These are phyloP conservation scores for Drosophila arawakana DNA, from an alignment of 1,140 invertebrate species.

Conservation along the genomic window DNA sequence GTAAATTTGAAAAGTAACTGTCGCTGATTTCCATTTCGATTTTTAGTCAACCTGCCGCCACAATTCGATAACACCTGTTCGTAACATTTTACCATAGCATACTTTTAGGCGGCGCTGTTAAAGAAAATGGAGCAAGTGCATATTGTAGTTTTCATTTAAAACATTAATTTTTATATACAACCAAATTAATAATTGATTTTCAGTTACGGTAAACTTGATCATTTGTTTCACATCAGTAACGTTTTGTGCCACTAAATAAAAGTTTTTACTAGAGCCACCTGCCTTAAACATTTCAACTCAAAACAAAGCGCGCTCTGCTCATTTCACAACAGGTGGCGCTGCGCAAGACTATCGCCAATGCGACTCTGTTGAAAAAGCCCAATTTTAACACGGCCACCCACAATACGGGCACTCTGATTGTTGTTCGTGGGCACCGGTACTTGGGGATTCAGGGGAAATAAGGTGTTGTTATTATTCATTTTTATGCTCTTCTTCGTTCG, in stretches of 20 bases:
- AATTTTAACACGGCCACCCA: too few species aligned
- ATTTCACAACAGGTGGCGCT: background rate
- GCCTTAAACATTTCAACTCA: background rate
- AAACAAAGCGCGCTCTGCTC: background rate
- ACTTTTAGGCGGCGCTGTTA: background rate
- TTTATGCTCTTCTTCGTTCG: slow-evolving; percentile 42
- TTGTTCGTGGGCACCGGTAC: background rate
- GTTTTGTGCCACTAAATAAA: too few species aligned
- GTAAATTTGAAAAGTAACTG: too few species aligned
- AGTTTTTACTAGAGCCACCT: too few species aligned
- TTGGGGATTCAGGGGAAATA: too few species aligned
- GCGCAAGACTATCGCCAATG: background rate
- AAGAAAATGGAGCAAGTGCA: background rate
- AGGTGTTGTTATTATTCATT: slow-evolving; percentile 47
- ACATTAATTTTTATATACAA: too few species aligned
- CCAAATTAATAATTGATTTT: too few species aligned
- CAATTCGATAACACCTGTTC: slow-evolving; percentile 1
- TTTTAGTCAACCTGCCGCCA: slow-evolving; percentile 9
- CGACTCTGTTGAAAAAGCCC: background rate
- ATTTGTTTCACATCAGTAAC: too few species aligned
- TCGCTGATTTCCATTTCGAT: background rate
- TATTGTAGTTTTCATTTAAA: background rate
- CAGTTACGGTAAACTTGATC: too few species aligned
- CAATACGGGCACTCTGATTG: background rate
- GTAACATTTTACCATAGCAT: background rate